Evolutionary conservation across 2,113 vertebrate species (phyloP).

Genomic region (Alexandromys fortis): DNA sequence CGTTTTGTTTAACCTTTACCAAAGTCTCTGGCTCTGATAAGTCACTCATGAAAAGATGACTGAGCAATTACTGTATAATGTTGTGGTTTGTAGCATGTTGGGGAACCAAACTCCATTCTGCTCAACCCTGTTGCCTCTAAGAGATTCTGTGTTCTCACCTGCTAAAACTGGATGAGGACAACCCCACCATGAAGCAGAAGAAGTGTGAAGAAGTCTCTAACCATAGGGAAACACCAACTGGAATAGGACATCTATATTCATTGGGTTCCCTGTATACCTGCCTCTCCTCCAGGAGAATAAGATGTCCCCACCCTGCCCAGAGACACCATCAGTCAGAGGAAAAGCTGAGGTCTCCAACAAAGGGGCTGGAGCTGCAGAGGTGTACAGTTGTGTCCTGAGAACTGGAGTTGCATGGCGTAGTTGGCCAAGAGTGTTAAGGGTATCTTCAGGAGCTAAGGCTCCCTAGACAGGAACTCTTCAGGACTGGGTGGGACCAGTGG

Average conservation of each 20-base stretch:
- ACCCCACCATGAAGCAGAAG: too few relatives aligned
- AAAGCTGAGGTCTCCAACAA: neutral
- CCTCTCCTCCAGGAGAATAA: neutral
- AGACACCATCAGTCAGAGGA: neutral
- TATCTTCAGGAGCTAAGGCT: neutral
- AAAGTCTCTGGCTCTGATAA: too few relatives aligned
- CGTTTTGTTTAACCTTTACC: too few relatives aligned
- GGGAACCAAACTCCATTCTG: neutral
- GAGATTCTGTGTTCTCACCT: neutral
- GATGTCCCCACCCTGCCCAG: neutral
- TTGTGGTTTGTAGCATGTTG: too few relatives aligned
- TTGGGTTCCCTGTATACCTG: too few relatives aligned
- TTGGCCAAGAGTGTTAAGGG: neutral
- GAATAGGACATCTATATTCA: neutral
- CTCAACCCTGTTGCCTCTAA: neutral
- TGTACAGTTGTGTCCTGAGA: neutral
- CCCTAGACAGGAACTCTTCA: neutral
- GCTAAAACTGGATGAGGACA: neutral
- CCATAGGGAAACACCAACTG: neutral
- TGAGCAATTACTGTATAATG: too few relatives aligned
- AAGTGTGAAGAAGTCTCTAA: neutral
- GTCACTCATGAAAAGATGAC: too few relatives aligned
- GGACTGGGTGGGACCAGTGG: too few relatives aligned
- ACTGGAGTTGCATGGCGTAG: neutral
- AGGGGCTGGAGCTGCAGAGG: neutral